Percentiles rank a stretch among this genome's conserved stretches.
phyloP scores from a whole-genome alignment of 2,113 vertebrate species.

The Ciconia stormi region DNA sequence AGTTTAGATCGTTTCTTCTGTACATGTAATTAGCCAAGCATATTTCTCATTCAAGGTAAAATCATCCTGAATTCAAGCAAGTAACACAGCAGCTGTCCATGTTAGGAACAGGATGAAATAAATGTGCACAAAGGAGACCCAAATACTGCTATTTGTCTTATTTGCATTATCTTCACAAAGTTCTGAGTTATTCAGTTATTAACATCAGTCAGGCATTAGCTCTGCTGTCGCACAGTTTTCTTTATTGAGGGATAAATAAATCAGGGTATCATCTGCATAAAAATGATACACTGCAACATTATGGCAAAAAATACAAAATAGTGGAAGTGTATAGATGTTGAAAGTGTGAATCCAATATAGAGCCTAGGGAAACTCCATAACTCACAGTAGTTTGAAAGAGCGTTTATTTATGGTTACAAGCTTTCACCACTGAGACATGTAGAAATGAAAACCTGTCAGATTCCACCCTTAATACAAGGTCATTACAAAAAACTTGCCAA shows the following conservation, averaged over 20 bases:
- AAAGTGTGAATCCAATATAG: slow-evolving; percentile 5
- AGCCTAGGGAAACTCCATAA: slow-evolving; percentile 1
- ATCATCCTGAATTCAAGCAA: neutral
- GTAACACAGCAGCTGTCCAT: neutral
- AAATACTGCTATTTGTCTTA: neutral
- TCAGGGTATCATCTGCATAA: neutral
- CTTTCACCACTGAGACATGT: neutral
- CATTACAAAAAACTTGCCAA: slow-evolving; percentile 23
- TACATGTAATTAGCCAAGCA: neutral
- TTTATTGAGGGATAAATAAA: neutral
- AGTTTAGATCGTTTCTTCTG: neutral
- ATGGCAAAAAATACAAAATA: neutral
- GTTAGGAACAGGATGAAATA: neutral
- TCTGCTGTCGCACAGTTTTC: neutral
- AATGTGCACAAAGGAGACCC: neutral
- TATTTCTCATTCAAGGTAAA: neutral
- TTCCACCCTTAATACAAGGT: slow-evolving; percentile 48
- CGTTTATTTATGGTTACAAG: slow-evolving; percentile 39
- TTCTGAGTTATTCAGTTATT: neutral
- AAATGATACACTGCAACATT: neutral
- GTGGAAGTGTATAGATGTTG: neutral
- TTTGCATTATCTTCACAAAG: neutral
- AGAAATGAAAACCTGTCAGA: slow-evolving; percentile 22
- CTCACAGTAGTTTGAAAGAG: slow-evolving; percentile 4
- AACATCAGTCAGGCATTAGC: neutral